Evolutionary conservation across 2,113 vertebrate genomes (phyloP), one percentile per base, ranked within the genome.

Genomic region (Serilophus lunatus): DNA sequence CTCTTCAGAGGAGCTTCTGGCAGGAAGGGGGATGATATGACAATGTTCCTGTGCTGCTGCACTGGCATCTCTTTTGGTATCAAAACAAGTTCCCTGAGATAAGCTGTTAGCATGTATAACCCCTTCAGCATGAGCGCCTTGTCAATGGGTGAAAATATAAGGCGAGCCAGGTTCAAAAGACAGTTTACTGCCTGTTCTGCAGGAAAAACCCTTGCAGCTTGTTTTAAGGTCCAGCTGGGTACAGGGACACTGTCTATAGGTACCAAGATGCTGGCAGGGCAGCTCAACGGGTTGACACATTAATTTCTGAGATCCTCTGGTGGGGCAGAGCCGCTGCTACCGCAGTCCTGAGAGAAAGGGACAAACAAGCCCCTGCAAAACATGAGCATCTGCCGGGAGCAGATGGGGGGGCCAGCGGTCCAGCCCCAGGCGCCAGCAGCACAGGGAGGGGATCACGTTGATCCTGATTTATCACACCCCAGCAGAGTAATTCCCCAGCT

Each of bases 401-500:
- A 97, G 93, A 92, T 82, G 91, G 60, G 80, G 89, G 83, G 49
- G 47, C 0, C 5, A 72, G 76, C 0, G 8, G 44, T 60, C 63
- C 19, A 25, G 77, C 68, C 76, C 44, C 50, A 38, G 96, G 93
- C 70, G 66, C 85, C 92, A 94, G 84, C 69, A 93, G 92, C 14
- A 9, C 10, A 1, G 68, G 69, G 16, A 50, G 82, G 81, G 71
- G 82, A 94, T 96, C 89, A 96, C 38, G 7, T 53, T 95, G 94
- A 97, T 97, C 96, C 95, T 12, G 69, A 94, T 96, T 97, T 97
- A 97, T 97, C 95, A 95, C 96, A 95, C 95, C 80, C 95, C 20
- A 1, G 91, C 65, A 84, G 28, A 85, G 91, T 94, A 94, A 94
- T 90, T 84, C 96, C 91, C 56, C 68, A 92, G 95, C 82, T 92